Evolutionary conservation across 2,797 vertebrate genomes (phyloP), one percentile per base, ranked within the genome.

Genomic region (Tangara arthus): DNA sequence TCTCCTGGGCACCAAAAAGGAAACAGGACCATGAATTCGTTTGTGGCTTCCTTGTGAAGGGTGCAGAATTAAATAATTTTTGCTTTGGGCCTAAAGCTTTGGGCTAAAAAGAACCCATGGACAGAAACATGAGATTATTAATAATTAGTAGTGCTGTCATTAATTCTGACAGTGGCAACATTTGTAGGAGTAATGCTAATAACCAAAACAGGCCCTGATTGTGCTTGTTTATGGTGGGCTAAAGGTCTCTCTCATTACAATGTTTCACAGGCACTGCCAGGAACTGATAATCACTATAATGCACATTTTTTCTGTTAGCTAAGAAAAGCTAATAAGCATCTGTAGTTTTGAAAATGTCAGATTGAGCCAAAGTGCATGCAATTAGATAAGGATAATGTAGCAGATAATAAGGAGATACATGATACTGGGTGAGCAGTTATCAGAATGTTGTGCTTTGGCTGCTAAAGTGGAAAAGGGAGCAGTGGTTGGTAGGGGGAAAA

Each of bases 311-410:
- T 78, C 64, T 85, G 89, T 90, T 86, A 76, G 79, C 86, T 90
- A 75, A 96, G 89, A 65, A 91, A 42, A 56, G 49, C 82, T 97
- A 81, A 94, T 95, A 94, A 97, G 93, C 86, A 80, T 57, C 55
- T 94, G 82, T 81, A 79, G 21, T 93, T 95, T 90, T 87, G 89
- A 92, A 82, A 88, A 85, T 88, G 91, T 95, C 84, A 87, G 24
- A 71, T 37, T 75, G 89, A 87, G 89, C 82, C 95, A 85, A 87
- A 96, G 94, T 89, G 90, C 89, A 56, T 19, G 35, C 88, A 94
- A 44, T 95, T 92, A 96, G 87, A 93, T 95, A 94, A 93, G 91
- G 93, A 95, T 89, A 93, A 95, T 72, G 70, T 86, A 65, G 71
- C 64, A 76, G 87, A 88, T 90, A 79, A 87, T 87, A 71, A 93